phyloP scores from a whole-genome alignment of 2,888 invertebrate species.

The Chironomus riparius region DNA sequence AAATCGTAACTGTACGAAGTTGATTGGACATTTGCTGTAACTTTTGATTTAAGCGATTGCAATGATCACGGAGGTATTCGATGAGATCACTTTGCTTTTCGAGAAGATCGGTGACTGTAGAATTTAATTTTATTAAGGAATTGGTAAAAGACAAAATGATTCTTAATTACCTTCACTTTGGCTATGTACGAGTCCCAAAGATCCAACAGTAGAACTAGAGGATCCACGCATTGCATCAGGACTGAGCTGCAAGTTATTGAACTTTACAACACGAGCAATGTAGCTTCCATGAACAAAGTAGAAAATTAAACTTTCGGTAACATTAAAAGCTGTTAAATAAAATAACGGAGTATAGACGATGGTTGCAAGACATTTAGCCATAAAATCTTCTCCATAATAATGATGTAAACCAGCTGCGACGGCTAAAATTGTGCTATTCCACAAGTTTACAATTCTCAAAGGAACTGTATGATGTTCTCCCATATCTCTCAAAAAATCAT shows the following conservation, averaged over 20 bases:
- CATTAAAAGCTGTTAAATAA: constrained; percentile 49
- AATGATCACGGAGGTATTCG: constrained; percentile 54
- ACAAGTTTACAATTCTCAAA: constrained; percentile 53
- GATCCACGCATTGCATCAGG: constrained; percentile 55
- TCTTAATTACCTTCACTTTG: constrained; percentile 39
- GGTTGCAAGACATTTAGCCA: constrained; percentile 45
- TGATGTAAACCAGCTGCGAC: constrained; percentile 50
- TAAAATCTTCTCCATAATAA: constrained; percentile 45
- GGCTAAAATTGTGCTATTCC: constrained; percentile 50
- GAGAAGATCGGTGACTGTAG: constrained; percentile 47
- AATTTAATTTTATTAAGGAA: background rate
- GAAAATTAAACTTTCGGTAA: constrained; percentile 46
- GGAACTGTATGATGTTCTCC: constrained; percentile 51
- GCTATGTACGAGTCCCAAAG: constrained; percentile 40
- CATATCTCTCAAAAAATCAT: constrained; percentile 57
- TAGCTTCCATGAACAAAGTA: constrained; percentile 46
- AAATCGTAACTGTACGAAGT: constrained; percentile 34
- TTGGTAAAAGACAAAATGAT: too few relatives aligned
- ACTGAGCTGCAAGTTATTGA: constrained; percentile 49
- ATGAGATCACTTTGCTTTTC: constrained; percentile 65
- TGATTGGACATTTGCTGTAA: constrained; percentile 52
- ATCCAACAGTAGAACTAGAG: constrained; percentile 33
- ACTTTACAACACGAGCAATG: constrained; percentile 50
- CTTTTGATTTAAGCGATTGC: constrained; percentile 54
- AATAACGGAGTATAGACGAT: constrained; percentile 46